Base-by-base conservation (phyloP, 1,140 invertebrate species). In the Bacillus rossius region DNA sequence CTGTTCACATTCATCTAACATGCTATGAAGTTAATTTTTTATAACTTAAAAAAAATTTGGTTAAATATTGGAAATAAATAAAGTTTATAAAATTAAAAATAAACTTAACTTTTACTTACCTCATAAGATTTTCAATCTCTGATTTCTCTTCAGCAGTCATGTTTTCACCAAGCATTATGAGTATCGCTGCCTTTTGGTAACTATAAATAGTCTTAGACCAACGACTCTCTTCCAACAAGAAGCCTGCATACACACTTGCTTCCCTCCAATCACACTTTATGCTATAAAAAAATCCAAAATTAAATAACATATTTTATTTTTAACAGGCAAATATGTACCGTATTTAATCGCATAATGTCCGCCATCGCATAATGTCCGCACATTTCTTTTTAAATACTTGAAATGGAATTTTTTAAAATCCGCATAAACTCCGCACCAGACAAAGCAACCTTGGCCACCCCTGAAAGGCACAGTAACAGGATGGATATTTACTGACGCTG, bases 181-280 rank as follows among this genome's bases (percentile, higher is more conserved):
- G 79, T 65, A 92, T 84, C 2, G 85, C 84, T 13, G 91, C 92
- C 70, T 91, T 88, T 64, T 94, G 88, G 72, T 96, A 98, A 43
- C 86, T 84, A 72, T 96, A 98, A 34, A 93, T 90, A 1, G 92
- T 91, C 20, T 84, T 81, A 0, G 94, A 97, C 95, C 94, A 98
- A 42, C 87, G 85, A 66, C 92, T 96, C 61, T 92, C 82, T 55
- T 85, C 77, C 4, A 87, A 75, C 16, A 98, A 74, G 45, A 78
- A 78, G 22, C 82, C 79, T 1, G 92, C 88, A 75, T 87, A 93
- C 23, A 80, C 74, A 37, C 84, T 74, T 8, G 91, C 87, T 65
- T 87, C 76, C 43, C 80, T 74, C 90, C 90, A 94, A 47, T 87
- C 74, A 37, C 76, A 73, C 57, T 79, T 71, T n/a, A 83, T 66